A percentile compares a stretch with the other conserved stretches of the same genome.
Evolutionary conservation across 2,888 invertebrate species (phyloP).

Genomic region (Brachypalpus laphriformis): DNA sequence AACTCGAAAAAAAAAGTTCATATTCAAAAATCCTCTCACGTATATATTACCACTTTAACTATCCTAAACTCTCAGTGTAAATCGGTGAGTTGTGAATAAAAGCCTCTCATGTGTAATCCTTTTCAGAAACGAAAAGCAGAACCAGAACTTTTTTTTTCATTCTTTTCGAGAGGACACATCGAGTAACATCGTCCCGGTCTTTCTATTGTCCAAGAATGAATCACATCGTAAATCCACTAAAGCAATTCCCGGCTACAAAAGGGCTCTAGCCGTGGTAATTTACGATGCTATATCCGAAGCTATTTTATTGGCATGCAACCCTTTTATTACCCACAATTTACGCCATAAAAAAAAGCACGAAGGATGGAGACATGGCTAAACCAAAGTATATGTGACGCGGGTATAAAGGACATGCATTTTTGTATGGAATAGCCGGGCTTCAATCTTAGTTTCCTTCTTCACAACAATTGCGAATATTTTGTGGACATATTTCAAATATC

Average conservation of each 20-base stretch:
- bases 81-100: background rate
- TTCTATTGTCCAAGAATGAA: slow-evolving; percentile 68
- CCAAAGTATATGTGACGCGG: background rate
- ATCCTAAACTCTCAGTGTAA: slow-evolving; percentile 5
- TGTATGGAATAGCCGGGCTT: slow-evolving; percentile 12
- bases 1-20: slow-evolving; percentile 17
- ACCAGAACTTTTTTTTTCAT: background rate
- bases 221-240: slow-evolving; percentile 71
- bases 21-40: slow-evolving; percentile 17
- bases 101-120: slow-evolving; percentile 1
- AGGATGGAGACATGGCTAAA: background rate
- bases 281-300: slow-evolving; percentile 67
- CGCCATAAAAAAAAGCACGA: slow-evolving; percentile 9
- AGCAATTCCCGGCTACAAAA: slow-evolving; percentile 61
- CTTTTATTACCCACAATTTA: slow-evolving; percentile 53
- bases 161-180: background rate
- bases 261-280: slow-evolving; percentile 58
- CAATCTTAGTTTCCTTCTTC: background rate
- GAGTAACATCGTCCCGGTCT: slow-evolving; percentile 17
- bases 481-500: slow-evolving; percentile 1
- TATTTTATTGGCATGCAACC: slow-evolving; percentile 65
- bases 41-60: background rate
- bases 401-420: slow-evolving; percentile 7
- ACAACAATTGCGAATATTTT: background rate
- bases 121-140: background rate